These are phyloP conservation scores for Notocelia uddmanniana DNA, from an alignment of 2,888 invertebrate genomes.

Conservation along the genomic window DNA sequence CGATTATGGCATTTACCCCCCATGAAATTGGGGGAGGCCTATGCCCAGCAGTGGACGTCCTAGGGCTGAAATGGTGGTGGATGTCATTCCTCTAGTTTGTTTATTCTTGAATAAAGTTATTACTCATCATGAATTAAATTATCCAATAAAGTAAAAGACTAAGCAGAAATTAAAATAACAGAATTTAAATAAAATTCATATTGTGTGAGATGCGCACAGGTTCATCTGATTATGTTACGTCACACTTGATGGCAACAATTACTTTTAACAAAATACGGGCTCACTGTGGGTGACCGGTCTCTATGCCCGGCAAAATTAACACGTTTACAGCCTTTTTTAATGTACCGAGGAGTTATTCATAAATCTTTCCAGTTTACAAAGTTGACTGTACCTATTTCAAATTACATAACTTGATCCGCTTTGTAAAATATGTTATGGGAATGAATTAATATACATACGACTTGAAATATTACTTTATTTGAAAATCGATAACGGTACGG, in stretches of 20 bases:
- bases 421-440: not conserved
- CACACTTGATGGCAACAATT: conserved; percentile 1
- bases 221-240: conserved; percentile 11
- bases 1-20: too few relatives aligned
- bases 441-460: not conserved
- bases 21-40: too few relatives aligned
- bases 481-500: not conserved
- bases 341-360: not conserved
- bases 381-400: too few relatives aligned
- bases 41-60: too few relatives aligned
- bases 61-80: too few relatives aligned
- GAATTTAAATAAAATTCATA: not conserved
- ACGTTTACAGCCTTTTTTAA: conserved; percentile 4
- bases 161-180: not conserved
- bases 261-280: not conserved
- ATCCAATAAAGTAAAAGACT: not conserved
- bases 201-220: not conserved
- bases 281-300: conserved; percentile 3
- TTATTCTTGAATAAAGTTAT: too few relatives aligned
- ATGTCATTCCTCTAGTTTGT: too few relatives aligned
- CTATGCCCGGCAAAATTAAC: conserved; percentile 2
- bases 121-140: too few relatives aligned
- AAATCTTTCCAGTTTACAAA: too few relatives aligned
- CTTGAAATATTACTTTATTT: not conserved
- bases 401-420: not conserved